A percentile compares a stretch with the other conserved stretches of the same genome.
Evolutionary conservation across 2,888 invertebrate genomes (phyloP).

Genomic region (Scaptomyza polygonia): DNA sequence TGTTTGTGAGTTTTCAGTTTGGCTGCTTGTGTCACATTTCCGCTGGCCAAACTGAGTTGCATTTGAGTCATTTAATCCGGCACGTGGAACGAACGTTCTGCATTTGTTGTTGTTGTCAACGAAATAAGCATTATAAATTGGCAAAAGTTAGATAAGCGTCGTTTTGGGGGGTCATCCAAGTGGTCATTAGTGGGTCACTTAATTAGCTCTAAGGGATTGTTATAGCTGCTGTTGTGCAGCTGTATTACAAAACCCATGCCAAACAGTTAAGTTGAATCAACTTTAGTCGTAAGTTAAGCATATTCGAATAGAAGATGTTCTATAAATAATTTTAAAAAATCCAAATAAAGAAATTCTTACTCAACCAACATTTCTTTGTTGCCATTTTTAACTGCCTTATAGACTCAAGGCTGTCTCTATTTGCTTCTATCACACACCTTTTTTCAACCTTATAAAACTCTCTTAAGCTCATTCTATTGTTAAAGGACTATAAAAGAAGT

Average conservation of each 20-base stretch:
- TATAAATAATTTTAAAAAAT: background rate
- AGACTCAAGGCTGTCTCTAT: background rate
- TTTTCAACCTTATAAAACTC: background rate
- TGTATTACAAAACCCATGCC: background rate
- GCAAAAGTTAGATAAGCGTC: constrained; percentile 52
- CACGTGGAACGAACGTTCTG: constrained; percentile 24
- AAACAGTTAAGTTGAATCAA: background rate
- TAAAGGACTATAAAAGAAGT: background rate
- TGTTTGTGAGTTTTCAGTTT: constrained; percentile 22
- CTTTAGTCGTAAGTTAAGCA: background rate
- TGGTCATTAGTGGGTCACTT: constrained; percentile 54
- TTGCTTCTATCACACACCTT: no score
- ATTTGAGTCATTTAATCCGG: constrained; percentile 50
- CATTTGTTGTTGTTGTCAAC: constrained; percentile 29
- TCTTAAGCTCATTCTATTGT: background rate
- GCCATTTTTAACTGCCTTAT: background rate
- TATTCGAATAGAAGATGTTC: background rate
- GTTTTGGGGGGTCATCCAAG: constrained; percentile 7
- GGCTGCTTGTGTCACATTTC: constrained; percentile 59
- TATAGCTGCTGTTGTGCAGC: constrained; percentile 23
- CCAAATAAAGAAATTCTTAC: background rate
- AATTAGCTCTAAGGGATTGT: constrained; percentile 50
- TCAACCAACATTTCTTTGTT: no score
- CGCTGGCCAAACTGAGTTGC: constrained; percentile 43
- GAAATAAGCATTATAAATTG: constrained; percentile 70